phyloP scores from a whole-genome alignment of 37 sponge, comb jelly and placozoan species.

The Mnemiopsis leidyi region DNA sequence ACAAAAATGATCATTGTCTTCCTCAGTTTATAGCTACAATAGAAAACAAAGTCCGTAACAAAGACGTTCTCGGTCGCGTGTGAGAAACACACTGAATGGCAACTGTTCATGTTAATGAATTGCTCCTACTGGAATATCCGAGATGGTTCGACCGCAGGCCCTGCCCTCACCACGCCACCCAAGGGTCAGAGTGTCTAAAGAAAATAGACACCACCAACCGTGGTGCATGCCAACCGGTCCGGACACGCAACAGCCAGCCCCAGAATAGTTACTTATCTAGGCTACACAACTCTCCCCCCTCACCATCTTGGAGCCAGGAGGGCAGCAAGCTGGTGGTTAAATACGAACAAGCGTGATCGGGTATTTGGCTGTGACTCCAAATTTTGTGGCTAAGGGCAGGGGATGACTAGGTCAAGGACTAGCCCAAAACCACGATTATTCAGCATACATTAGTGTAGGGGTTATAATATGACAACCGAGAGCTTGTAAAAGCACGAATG shows the following conservation, averaged over 20 bases:
- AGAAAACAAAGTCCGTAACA: neutral
- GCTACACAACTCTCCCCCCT: neutral
- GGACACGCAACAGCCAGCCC: neutral
- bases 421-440: neutral
- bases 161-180: neutral
- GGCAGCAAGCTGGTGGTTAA: neutral
- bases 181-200: neutral
- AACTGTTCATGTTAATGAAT: neutral
- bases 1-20: neutral
- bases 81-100: neutral
- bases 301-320: neutral
- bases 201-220: neutral
- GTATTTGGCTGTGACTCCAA: neutral
- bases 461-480: too few relatives aligned
- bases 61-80: neutral
- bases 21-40: neutral
- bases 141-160: neutral
- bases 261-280: neutral
- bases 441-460: too few relatives aligned
- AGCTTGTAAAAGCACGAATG: too few relatives aligned
- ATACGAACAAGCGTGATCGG: too few relatives aligned
- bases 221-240: neutral
- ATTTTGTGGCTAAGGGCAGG: neutral
- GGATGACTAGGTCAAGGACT: neutral
- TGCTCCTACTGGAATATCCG: neutral